Percentiles rank a stretch among this genome's conserved stretches.
Evolutionary conservation across 2,888 invertebrate genomes (phyloP).

Genomic region (Caenorhabditis afra): DNA sequence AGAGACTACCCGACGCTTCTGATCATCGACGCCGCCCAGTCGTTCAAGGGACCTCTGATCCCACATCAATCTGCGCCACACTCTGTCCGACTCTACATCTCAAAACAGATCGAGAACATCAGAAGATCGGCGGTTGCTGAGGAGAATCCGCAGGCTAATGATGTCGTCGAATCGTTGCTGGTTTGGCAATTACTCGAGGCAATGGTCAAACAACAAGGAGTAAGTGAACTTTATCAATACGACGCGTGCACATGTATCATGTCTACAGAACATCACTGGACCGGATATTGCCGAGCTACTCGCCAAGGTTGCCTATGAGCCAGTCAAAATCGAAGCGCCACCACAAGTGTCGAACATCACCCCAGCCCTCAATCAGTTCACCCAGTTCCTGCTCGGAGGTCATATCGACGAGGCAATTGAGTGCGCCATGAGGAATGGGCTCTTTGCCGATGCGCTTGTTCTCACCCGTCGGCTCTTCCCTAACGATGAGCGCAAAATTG

Average conservation of each 20-base stretch:
- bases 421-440: slow-evolving; percentile 72
- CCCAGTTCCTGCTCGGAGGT: slow-evolving; percentile 74
- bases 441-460: slow-evolving; percentile 76
- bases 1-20: slow-evolving; percentile 48
- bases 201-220: slow-evolving; percentile 74
- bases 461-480: slow-evolving; percentile 72
- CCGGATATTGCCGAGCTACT: slow-evolving; percentile 76
- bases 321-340: slow-evolving; percentile 37
- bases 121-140: slow-evolving; percentile 69
- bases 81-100: slow-evolving; percentile 69
- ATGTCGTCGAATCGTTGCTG: slow-evolving; percentile 72
- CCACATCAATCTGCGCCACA: slow-evolving; percentile 49
- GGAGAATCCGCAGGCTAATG: slow-evolving; percentile 70
- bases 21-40: slow-evolving; percentile 56
- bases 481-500: slow-evolving; percentile 65
- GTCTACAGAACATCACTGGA: slow-evolving; percentile 74
- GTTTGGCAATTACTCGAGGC: slow-evolving; percentile 75
- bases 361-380: slow-evolving; percentile 67
- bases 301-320: slow-evolving; percentile 39
- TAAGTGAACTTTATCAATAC: slow-evolving; percentile 4
- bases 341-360: slow-evolving; percentile 59
- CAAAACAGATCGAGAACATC: slow-evolving; percentile 74
- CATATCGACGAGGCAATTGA: slow-evolving; percentile 78
- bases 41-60: slow-evolving; percentile 61
- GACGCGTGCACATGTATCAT: neutral